phyloP scores from a whole-genome alignment of 2,797 vertebrate species.

The Podarcis siculus region DNA sequence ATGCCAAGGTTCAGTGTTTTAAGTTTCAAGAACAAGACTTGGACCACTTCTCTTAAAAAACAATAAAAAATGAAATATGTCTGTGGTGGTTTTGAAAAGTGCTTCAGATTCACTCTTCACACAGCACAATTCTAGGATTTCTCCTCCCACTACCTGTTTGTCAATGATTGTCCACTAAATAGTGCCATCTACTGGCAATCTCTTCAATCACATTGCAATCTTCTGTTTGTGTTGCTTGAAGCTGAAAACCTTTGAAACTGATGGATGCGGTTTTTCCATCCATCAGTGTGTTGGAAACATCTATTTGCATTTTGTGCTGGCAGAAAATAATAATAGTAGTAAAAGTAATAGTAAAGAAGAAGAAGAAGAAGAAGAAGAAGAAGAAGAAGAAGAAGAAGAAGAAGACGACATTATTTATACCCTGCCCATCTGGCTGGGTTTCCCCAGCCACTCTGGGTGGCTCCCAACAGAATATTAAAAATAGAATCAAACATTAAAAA shows the following conservation, averaged over 20 bases:
- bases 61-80: background rate
- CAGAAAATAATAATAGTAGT: background rate
- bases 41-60: background rate
- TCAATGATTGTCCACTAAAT: conserved; percentile 49
- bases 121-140: background rate
- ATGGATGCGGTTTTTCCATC: background rate
- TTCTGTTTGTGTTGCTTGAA: background rate
- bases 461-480: too few species aligned
- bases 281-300: background rate
- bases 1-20: background rate
- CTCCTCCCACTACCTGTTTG: background rate
- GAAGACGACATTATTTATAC: too few species aligned
- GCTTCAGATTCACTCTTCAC: background rate
- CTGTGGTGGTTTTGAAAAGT: background rate
- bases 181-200: conserved; percentile 72
- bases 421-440: too few species aligned
- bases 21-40: background rate
- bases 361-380: too few species aligned
- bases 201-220: background rate
- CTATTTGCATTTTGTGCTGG: background rate
- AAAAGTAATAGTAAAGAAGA: too few species aligned
- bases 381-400: too few species aligned
- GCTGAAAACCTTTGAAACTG: background rate
- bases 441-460: too few species aligned
- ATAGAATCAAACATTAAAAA: too few species aligned